phyloP scores from a whole-genome alignment of 2,888 invertebrate genomes.

The Acleris literana region DNA sequence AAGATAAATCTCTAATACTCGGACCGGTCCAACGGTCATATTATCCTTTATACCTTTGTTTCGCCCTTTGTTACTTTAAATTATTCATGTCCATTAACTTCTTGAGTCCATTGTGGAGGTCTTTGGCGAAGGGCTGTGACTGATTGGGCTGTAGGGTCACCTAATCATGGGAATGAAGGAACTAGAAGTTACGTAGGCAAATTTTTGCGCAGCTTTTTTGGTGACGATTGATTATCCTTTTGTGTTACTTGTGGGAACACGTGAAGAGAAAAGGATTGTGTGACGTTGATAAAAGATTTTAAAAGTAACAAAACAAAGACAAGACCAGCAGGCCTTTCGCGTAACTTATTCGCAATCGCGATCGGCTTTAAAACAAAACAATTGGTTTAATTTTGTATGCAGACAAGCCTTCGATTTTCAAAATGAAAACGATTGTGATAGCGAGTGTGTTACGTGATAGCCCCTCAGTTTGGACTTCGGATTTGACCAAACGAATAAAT shows the following conservation, averaged over 20 bases:
- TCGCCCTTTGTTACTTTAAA: slow-evolving; percentile 69
- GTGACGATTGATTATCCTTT: slow-evolving; percentile 26
- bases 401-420: no score
- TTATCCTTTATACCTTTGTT: slow-evolving; percentile 78
- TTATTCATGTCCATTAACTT: slow-evolving; percentile 77
- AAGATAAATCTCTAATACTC: slow-evolving; percentile 60
- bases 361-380: no score
- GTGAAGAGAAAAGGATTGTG: not conserved
- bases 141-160: slow-evolving; percentile 66
- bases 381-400: no score
- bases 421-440: no score
- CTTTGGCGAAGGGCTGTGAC: slow-evolving; percentile 76
- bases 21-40: slow-evolving; percentile 76
- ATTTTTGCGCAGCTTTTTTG: slow-evolving; percentile 29
- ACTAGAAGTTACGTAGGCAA: slow-evolving; percentile 36
- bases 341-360: no score
- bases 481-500: no score
- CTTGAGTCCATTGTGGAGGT: slow-evolving; percentile 72
- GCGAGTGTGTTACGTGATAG: no score
- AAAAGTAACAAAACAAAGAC: no score
- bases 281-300: not conserved
- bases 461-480: no score
- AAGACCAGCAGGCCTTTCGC: no score
- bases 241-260: slow-evolving; percentile 15
- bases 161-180: slow-evolving; percentile 58